phyloP scores from a whole-genome alignment of 2,888 invertebrate species.

The Blomia tropicalis region DNA sequence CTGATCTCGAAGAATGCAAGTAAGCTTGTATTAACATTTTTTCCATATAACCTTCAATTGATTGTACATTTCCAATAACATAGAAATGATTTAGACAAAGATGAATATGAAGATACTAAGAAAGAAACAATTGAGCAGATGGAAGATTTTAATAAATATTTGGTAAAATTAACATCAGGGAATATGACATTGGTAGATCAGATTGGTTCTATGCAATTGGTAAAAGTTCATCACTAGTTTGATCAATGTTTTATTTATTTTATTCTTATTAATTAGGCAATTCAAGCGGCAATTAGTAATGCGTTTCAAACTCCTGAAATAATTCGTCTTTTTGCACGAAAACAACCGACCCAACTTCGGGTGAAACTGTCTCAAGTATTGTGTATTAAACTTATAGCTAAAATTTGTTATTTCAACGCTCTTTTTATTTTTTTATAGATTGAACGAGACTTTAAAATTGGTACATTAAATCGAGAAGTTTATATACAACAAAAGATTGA shows the following conservation, averaged over 20 bases:
- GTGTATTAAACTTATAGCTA: background rate
- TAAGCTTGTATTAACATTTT: slow-evolving; percentile 32
- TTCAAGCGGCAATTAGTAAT: slow-evolving; percentile 53
- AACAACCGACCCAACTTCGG: slow-evolving; percentile 49
- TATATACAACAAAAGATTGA: slow-evolving; percentile 44
- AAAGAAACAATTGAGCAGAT: slow-evolving; percentile 54
- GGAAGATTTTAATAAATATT: slow-evolving; percentile 49
- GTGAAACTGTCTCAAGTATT: slow-evolving; percentile 43
- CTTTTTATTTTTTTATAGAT: slow-evolving; percentile 30
- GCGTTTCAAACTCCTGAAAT: slow-evolving; percentile 60
- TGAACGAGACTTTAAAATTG: slow-evolving; percentile 47
- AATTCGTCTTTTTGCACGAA: slow-evolving; percentile 52
- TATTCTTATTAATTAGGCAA: slow-evolving; percentile 42
- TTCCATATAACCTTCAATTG: background rate
- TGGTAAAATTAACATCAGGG: slow-evolving; percentile 46
- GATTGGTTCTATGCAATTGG: slow-evolving; percentile 49
- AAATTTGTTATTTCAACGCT: no score
- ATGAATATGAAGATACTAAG: slow-evolving; percentile 52
- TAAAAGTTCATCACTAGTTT: slow-evolving; percentile 33
- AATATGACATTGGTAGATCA: slow-evolving; percentile 51
- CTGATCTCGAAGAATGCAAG: slow-evolving; percentile 54
- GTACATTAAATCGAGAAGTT: slow-evolving; percentile 41
- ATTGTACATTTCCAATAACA: no score
- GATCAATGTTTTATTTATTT: slow-evolving; percentile 6
- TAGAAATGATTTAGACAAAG: slow-evolving; percentile 47